phyloP scores from a whole-genome alignment of 2,888 invertebrate genomes.

The Sarcophaga caerulescens region DNA sequence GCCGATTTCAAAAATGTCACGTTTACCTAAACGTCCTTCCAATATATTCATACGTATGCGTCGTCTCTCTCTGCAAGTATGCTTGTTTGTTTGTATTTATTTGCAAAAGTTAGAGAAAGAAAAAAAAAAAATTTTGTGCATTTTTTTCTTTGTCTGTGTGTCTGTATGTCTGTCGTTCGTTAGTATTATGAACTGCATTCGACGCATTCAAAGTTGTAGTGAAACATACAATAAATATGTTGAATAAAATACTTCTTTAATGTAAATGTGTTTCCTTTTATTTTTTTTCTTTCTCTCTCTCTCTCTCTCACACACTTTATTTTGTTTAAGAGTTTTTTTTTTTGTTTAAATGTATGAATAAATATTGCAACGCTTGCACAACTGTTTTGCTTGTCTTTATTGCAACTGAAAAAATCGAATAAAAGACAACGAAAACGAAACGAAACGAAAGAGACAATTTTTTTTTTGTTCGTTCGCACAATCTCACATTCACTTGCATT shows the following conservation, averaged over 20 bases:
- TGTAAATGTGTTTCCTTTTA: not conserved
- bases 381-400: not conserved
- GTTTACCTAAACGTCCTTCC: slow-evolving; percentile 59
- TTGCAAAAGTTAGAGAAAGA: not conserved
- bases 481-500: slow-evolving; percentile 31
- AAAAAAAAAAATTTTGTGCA: too few relatives aligned
- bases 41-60: not conserved
- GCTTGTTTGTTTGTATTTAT: not conserved
- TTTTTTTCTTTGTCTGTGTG: too few relatives aligned
- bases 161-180: slow-evolving; percentile 25
- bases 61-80: not conserved
- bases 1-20: slow-evolving; percentile 62
- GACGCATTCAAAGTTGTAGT: slow-evolving; percentile 58
- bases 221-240: slow-evolving; percentile 53
- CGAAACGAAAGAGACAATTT: too few relatives aligned
- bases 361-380: slow-evolving; percentile 66
- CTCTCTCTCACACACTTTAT: not conserved
- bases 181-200: slow-evolving; percentile 61
- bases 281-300: too few relatives aligned
- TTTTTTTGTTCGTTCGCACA: too few relatives aligned
- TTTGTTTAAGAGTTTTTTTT: slow-evolving; percentile 5
- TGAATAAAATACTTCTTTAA: not conserved
- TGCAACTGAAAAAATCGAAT: not conserved
- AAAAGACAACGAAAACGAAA: not conserved
- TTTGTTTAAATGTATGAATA: slow-evolving; percentile 39